A percentile compares a stretch with the other conserved stretches of the same genome.
phyloP scores from a whole-genome alignment of 2,113 vertebrate genomes.

The Cynocephalus volans region DNA sequence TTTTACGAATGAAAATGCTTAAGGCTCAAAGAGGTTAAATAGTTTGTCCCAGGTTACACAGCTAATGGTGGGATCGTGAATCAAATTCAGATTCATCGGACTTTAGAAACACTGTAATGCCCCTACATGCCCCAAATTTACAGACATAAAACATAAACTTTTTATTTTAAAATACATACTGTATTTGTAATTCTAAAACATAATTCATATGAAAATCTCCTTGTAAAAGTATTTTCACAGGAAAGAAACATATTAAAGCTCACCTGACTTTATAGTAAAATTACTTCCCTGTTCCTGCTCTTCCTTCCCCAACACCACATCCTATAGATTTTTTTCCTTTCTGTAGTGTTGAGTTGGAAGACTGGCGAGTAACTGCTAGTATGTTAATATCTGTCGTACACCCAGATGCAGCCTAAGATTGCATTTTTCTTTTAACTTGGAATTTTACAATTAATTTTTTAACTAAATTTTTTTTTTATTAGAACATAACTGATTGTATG shows the following conservation, averaged over 20 bases:
- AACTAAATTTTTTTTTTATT: too few relatives aligned
- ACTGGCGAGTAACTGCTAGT: background rate
- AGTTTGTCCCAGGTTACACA: background rate
- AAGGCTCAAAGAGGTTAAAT: background rate
- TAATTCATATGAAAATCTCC: background rate
- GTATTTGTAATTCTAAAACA: background rate
- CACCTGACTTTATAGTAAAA: background rate
- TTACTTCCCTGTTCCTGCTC: background rate
- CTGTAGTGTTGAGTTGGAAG: background rate
- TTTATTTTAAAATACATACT: background rate
- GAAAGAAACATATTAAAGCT: background rate
- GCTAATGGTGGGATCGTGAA: background rate
- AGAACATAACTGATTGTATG: too few relatives aligned
- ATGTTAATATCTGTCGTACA: background rate
- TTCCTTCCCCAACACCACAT: background rate
- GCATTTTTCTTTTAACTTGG: background rate
- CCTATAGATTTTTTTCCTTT: background rate
- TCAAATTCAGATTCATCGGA: background rate
- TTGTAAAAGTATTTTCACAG: conserved; percentile 10
- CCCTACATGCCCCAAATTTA: background rate
- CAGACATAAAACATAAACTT: background rate
- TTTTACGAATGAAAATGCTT: background rate
- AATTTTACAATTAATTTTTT: background rate
- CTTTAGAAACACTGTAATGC: background rate
- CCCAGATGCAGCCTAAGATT: background rate